Evolutionary conservation across 2,888 invertebrate genomes (phyloP).

Genomic region (Zygaena filipendulae): DNA sequence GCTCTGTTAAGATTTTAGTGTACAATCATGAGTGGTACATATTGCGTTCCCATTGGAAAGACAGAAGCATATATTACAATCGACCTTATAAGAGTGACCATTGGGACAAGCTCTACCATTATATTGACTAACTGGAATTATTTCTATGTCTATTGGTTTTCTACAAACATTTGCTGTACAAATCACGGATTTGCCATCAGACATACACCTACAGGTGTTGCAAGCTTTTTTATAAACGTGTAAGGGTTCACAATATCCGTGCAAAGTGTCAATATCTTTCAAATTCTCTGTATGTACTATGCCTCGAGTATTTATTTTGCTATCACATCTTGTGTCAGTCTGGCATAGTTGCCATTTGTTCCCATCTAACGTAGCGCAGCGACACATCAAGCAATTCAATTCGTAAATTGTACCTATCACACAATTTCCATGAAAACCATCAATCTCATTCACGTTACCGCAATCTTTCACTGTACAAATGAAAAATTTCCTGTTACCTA

Average conservation of each 20-base stretch:
- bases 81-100: slow-evolving; percentile 35
- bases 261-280: slow-evolving; percentile 19
- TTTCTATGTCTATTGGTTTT: slow-evolving; percentile 24
- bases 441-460: slow-evolving; percentile 7
- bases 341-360: slow-evolving; percentile 29
- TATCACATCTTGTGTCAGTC: slow-evolving; percentile 20
- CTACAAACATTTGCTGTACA: slow-evolving; percentile 31
- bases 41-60: slow-evolving; percentile 40
- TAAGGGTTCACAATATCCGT: slow-evolving; percentile 43
- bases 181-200: slow-evolving; percentile 31
- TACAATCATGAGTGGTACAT: slow-evolving; percentile 39
- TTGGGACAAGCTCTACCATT: slow-evolving; percentile 25
- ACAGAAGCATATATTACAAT: slow-evolving; percentile 47
- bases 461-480: slow-evolving; percentile 46
- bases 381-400: slow-evolving; percentile 33
- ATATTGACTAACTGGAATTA: slow-evolving; percentile 32
- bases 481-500: slow-evolving; percentile 29
- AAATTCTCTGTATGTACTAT: slow-evolving; percentile 1
- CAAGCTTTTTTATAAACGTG: slow-evolving; percentile 34
- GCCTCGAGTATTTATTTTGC: too few relatives aligned
- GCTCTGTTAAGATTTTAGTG: too few relatives aligned
- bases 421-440: slow-evolving; percentile 22
- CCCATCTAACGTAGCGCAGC: slow-evolving; percentile 22
- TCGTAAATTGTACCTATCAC: slow-evolving; percentile 29
- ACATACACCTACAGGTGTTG: slow-evolving; percentile 36